These are phyloP conservation scores for Peromyscus californicus DNA, from an alignment of 2,113 vertebrate species.

Conservation along the genomic window DNA sequence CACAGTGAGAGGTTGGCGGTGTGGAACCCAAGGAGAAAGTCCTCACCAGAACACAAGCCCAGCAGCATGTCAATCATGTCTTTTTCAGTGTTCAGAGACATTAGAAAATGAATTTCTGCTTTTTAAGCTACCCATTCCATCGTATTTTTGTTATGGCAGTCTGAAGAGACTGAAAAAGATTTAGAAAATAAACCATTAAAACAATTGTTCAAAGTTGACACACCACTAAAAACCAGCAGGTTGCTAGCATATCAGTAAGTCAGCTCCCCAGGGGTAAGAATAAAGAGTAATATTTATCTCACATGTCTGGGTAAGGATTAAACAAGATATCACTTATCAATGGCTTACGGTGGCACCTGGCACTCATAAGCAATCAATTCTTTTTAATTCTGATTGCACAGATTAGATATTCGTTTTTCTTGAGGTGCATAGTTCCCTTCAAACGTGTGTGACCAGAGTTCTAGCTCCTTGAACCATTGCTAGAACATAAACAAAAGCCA, in stretches of 20 bases:
- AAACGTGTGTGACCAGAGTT: neutral
- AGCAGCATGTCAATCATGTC: no score
- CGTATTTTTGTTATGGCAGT: neutral
- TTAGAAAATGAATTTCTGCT: neutral
- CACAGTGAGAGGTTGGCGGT: no score
- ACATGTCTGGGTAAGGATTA: neutral
- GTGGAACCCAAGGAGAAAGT: no score
- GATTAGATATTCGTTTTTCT: neutral
- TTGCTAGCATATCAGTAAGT: neutral
- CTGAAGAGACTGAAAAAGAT: neutral
- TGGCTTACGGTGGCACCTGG: neutral
- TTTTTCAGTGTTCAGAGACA: neutral
- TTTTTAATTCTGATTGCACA: neutral
- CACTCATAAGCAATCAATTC: neutral
- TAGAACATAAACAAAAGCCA: neutral
- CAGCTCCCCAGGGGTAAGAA: neutral
- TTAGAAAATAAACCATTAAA: neutral
- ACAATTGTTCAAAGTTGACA: neutral
- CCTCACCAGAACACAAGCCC: neutral
- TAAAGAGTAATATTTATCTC: neutral
- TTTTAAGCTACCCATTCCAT: neutral
- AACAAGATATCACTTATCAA: neutral
- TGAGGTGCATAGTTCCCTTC: neutral
- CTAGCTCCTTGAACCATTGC: neutral
- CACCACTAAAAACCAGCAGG: no score